phyloP scores from a whole-genome alignment of 2,888 invertebrate genomes.

The Chymomyza caudatula region DNA sequence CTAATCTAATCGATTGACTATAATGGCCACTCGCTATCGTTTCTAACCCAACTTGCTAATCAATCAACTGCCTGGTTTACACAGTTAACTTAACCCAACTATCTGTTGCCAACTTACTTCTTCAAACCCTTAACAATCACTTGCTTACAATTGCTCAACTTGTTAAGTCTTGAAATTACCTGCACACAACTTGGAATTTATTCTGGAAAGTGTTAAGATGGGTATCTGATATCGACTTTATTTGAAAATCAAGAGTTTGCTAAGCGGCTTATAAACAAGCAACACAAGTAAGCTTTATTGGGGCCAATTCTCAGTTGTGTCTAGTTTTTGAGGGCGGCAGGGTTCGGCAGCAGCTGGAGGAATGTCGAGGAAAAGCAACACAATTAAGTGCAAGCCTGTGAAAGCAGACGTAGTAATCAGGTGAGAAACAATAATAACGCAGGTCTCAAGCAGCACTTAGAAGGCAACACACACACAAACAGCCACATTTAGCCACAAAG shows the following conservation, averaged over 20 bases:
- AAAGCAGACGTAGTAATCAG: not conserved
- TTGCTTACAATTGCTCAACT: not conserved
- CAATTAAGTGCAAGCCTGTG: not conserved
- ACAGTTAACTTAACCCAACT: too few relatives aligned
- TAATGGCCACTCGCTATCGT: too few relatives aligned
- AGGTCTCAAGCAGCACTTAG: not conserved
- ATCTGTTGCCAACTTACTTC: not conserved
- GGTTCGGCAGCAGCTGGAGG: too few relatives aligned
- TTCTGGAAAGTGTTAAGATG: not conserved
- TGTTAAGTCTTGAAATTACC: not conserved
- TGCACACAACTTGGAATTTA: not conserved
- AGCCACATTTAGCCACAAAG: not conserved
- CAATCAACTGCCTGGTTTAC: too few relatives aligned
- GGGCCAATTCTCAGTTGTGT: slow-evolving; percentile 9
- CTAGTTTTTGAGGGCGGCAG: not conserved
- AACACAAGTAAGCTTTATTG: slow-evolving; percentile 17
- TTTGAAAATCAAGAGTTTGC: slow-evolving; percentile 32
- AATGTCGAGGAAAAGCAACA: not conserved
- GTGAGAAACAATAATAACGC: not conserved
- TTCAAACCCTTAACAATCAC: not conserved
- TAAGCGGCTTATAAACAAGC: slow-evolving; percentile 35
- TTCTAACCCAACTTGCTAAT: too few relatives aligned
- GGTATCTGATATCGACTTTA: slow-evolving; percentile 15
- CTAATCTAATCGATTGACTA: too few relatives aligned
- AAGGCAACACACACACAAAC: not conserved